Percentiles rank a stretch among this genome's conserved stretches.
Evolutionary conservation across 1,140 invertebrate genomes (phyloP).

Genomic region (Cataglyphis hispanica): DNA sequence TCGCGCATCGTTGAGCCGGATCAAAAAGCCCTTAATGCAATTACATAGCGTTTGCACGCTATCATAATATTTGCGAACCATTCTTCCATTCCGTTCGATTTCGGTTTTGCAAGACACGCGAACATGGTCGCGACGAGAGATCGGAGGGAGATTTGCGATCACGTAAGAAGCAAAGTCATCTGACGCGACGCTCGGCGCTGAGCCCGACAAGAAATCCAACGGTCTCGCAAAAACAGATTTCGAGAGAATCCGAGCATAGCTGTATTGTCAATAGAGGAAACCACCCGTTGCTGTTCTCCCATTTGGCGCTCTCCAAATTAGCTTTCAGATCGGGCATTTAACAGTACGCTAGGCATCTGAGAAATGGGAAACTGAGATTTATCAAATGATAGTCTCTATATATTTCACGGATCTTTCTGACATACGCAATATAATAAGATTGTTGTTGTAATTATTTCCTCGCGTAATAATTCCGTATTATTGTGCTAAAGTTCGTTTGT

Average conservation of each 20-base stretch:
- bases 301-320: constrained; percentile 52
- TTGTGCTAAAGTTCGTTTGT: neutral
- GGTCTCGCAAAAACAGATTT: constrained; percentile 43
- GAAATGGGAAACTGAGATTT: constrained; percentile 37
- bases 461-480: neutral
- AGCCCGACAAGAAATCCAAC: constrained; percentile 29
- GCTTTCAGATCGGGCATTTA: constrained; percentile 58
- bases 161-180: constrained; percentile 44
- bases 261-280: constrained; percentile 47
- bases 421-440: neutral
- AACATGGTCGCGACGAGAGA: neutral
- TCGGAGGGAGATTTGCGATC: neutral
- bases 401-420: constrained; percentile 37
- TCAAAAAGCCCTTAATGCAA: constrained; percentile 58
- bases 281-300: constrained; percentile 51
- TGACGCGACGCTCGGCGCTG: constrained; percentile 7
- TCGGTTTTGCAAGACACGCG: constrained; percentile 15
- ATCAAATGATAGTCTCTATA: constrained; percentile 37
- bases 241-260: constrained; percentile 38
- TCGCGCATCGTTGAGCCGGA: constrained; percentile 40
- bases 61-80: constrained; percentile 58
- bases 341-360: constrained; percentile 52
- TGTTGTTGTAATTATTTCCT: constrained; percentile 28
- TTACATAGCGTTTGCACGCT: constrained; percentile 48
- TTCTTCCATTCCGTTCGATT: constrained; percentile 31